Base-by-base conservation (phyloP, 2,797 vertebrate genomes). In the Eospalax fontanierii region DNA sequence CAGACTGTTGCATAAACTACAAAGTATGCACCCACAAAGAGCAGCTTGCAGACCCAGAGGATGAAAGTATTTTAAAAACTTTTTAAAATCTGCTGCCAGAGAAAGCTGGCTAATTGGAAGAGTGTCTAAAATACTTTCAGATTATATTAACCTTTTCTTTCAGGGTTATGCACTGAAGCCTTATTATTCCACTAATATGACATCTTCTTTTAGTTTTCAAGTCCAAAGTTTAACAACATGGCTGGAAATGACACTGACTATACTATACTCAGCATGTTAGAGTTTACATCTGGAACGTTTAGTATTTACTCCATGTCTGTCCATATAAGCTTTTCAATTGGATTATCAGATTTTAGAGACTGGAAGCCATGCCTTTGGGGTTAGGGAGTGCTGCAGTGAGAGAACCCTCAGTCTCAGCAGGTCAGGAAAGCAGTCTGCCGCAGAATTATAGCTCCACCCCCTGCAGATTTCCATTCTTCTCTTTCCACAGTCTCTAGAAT, bases 161-260 rank as follows among this genome's bases (percentile, higher is more conserved):
- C 73, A 82, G 73, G 92, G 90, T 76, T 86, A 91, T 9, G 43
- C 43, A 57, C 46, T 82, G 81, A 65, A 76, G 70, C 11, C 91
- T 95, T 94, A 59, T 91, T 94, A 88, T 73, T 95, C 95, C 68
- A 59, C 73, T 91, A 94, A 87, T 89, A 74, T 91, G 92, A 92
- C 86, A 87, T 93, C 82, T 93, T 96, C 74, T 84, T 68, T 74
- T 66, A 12, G 73, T 76, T 71, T 87, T 85, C 30, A 92, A 95
- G 50, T 82, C 50, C 76, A 73, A 33, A 70, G 35, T 96, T 96
- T 89, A 94, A 87, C 63, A 87, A 80, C 65, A 70, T 15, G 68
- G 30, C 63, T 33, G 16, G 22, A 90, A 50, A 96, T 84, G 57
- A 79, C 70, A 63, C 54, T 50, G 66, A 59, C 63, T 71, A 66